phyloP scores from a whole-genome alignment of 1,140 invertebrate species.

The Antheraea pernyi region DNA sequence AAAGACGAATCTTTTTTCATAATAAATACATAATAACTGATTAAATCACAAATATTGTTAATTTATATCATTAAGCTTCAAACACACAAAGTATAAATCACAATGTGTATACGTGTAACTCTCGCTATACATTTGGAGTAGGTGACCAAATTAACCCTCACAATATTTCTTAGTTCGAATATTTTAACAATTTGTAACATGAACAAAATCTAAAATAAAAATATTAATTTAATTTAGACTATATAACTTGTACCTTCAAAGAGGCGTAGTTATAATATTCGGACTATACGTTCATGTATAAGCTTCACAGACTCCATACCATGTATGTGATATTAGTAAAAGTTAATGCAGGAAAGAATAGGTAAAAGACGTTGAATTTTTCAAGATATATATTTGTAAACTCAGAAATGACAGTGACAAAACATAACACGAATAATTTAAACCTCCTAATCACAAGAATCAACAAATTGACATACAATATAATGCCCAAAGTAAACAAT shows the following conservation, averaged over 20 bases:
- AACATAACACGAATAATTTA: conserved; percentile 33
- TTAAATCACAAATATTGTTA: too few species aligned
- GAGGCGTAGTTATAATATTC: not conserved
- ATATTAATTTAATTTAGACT: not conserved
- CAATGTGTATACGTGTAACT: too few species aligned
- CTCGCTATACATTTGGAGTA: too few species aligned
- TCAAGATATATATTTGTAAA: conserved; percentile 55
- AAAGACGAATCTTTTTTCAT: too few species aligned
- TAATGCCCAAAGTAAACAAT: conserved; percentile 16
- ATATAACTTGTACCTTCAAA: not conserved
- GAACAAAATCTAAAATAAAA: too few species aligned
- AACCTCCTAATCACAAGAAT: conserved; percentile 29
- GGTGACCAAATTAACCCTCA: too few species aligned
- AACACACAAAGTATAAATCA: too few species aligned
- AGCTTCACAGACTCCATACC: not conserved
- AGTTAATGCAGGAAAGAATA: conserved; percentile 49
- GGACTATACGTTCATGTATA: not conserved
- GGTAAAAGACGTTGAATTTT: conserved; percentile 54
- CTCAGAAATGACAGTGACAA: conserved; percentile 54
- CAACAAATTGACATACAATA: conserved; percentile 32
- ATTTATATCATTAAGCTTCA: too few species aligned
- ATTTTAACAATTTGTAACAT: not conserved
- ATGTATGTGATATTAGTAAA: conserved; percentile 5
- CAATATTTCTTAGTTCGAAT: not conserved
- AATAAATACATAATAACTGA: too few species aligned